These are phyloP conservation scores for Perca fluviatilis DNA, from an alignment of 2,113 vertebrate genomes.

Conservation along the genomic window DNA sequence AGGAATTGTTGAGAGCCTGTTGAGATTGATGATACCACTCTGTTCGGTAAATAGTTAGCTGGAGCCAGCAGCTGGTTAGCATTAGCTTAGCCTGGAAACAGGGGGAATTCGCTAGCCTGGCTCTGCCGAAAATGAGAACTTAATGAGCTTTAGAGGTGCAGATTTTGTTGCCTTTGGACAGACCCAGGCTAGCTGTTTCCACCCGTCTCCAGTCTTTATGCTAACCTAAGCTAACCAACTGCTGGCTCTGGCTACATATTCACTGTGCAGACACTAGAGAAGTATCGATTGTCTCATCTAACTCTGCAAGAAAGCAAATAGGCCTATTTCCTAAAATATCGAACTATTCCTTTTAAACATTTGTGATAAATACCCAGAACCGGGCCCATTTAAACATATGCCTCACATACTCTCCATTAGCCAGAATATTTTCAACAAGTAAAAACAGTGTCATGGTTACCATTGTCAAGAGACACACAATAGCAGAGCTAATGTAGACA, in stretches of 20 bases:
- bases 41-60: not conserved
- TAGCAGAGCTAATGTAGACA: constrained; percentile 3
- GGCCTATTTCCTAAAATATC: not conserved
- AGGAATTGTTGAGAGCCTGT: not conserved
- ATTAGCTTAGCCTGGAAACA: not conserved
- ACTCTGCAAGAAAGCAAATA: not conserved
- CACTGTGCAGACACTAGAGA: not conserved
- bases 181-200: not conserved
- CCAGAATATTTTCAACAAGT: not conserved
- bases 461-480: not conserved
- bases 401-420: not conserved
- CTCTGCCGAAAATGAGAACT: not conserved
- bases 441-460: constrained; percentile 27
- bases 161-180: not conserved
- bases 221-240: not conserved
- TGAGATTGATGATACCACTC: too few relatives aligned
- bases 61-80: not conserved
- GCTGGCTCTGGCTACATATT: not conserved
- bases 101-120: too few relatives aligned
- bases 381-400: not conserved
- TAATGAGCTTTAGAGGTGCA: not conserved
- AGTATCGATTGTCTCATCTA: not conserved
- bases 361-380: not conserved
- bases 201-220: not conserved
- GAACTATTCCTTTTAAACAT: not conserved